Conservation (phyloP, 2,888 invertebrate species). For the Tipula confusa region DNA sequence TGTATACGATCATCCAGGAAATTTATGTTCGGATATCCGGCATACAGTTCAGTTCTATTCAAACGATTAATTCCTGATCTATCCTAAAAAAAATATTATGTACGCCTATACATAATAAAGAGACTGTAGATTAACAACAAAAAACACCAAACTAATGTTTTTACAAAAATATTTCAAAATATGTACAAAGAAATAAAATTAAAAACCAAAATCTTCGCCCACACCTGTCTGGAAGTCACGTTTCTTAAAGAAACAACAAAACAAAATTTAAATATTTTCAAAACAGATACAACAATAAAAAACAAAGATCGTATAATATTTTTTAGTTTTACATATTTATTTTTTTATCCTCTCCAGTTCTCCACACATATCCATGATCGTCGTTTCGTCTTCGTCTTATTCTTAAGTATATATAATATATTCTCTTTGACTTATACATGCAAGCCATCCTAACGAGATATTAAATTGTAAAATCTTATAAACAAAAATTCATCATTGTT, state of each 20-base stretch:
- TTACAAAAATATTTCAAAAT: constrained; percentile 12
- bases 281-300: background rate
- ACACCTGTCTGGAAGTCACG: constrained; percentile 25
- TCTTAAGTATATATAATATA: background rate
- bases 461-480: background rate
- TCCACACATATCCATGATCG: background rate
- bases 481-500: constrained; percentile 20
- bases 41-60: too few relatives aligned
- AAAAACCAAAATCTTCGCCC: background rate
- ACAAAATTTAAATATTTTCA: background rate
- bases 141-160: background rate
- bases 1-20: background rate
- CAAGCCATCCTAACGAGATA: too few relatives aligned
- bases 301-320: background rate
- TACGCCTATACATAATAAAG: background rate
- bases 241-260: constrained; percentile 12
- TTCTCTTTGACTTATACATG: background rate
- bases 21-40: background rate
- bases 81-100: background rate
- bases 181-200: background rate
- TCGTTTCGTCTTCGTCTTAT: background rate
- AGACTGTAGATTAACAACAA: too few relatives aligned
- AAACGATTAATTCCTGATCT: background rate
- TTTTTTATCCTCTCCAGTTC: background rate
- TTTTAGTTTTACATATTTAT: background rate